Evolutionary conservation across 1,140 invertebrate species (phyloP), one percentile per base, ranked within the genome.

Genomic region (Diploscapter pachys): DNA sequence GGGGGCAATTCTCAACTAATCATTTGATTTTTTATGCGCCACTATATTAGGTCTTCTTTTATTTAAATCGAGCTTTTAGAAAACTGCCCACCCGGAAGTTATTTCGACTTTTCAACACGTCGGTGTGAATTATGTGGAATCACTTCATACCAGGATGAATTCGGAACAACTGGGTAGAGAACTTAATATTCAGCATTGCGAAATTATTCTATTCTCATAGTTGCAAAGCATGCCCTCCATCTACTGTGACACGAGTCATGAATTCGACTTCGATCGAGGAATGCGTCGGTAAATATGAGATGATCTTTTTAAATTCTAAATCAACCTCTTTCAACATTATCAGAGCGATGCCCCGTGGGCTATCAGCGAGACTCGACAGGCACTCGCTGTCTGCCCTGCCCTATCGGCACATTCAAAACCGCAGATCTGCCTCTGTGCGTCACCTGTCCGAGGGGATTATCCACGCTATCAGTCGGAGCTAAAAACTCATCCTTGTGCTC

Each of bases 261-360:
- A 74, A 74, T 48, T 74, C 73, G 4, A 74, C 73, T 11, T 66
- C 65, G 51, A 74, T 74, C n/a, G 73, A 31, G 4, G 65, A 74
- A 63, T 74, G 73, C 56, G 50, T 77, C 11, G 70, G 65, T 66
- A 13, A 49, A 51, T 61, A 31, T 31, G 31, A 31, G 31, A 31
- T 1, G 31, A 31, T 31, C 31, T 31, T 31, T 1, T 31, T 31
- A 31, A 31, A 31, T 31, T 31, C 31, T 0, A 31, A 31, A 31
- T 31, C 31, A 31, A 31, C 31, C 31, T 31, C 31, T 31, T 31
- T 31, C 31, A 31, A 31, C 31, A 31, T 52, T 75, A 72, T 6
- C 57, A 76, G 74, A 72, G 9, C 73, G 75, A 59, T 76, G 75
- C 55, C 57, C 59, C 31, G 55, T 67, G 57, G 75, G 75, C 50